Evolutionary conservation across 2,113 vertebrate genomes (phyloP), one percentile per base, ranked within the genome.

Genomic region (Enhydra lutris): DNA sequence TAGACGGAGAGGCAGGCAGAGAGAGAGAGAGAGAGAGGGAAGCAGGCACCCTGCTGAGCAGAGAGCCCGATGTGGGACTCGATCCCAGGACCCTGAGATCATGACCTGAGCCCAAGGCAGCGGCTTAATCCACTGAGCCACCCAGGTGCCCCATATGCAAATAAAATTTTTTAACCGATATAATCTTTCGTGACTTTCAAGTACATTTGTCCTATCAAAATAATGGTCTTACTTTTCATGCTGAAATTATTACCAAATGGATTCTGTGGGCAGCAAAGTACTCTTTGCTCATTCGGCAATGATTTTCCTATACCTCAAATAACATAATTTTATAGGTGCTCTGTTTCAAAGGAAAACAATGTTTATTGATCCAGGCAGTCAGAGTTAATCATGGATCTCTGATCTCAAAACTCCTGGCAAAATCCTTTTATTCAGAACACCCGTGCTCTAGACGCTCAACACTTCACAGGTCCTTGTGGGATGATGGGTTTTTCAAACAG

Each of bases 301-400:
- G 97, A 97, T 98, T 98, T 98, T 98, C 95, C 47, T 97, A 73
- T 97, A 95, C 94, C 96, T 97, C 98, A 97, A 97, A 98, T 97
- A 95, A 96, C 90, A 96, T 87, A 96, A 98, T 97, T 97, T 98
- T 97, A 97, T 95, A 97, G 95, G 97, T 94, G 89, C 95, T 97
- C 90, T 96, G 92, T 98, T 98, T 98, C 97, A 97, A 96, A 98
- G 97, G 79, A 94, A 97, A 97, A 97, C 97, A 98, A 92, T 97
- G 96, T 98, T 96, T 97, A 98, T 97, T 98, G 97, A 98, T 98
- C 97, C 95, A 98, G 94, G 93, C 96, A 97, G 97, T 98, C 97
- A 95, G 88, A 97, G 97, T 97, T 98, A 98, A 98, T 98, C 91
- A 93, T 78, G 88, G 79, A 97, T 97, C 94, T 96, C 96, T 97